Base-by-base conservation (phyloP, 2,113 vertebrate species). In the Syngnathus typhle region DNA sequence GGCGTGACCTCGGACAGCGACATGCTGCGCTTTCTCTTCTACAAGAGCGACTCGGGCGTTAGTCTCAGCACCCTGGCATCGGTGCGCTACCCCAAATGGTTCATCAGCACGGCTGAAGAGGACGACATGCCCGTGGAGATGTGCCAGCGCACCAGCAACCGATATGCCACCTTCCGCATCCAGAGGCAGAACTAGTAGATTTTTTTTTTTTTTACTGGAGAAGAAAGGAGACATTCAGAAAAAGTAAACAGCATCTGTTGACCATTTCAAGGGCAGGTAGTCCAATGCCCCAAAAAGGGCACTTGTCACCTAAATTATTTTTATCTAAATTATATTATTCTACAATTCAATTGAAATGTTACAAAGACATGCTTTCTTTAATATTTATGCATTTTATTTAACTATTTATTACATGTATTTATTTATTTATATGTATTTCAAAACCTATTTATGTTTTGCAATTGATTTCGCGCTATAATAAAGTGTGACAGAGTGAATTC, bases 21-120 rank as follows among this genome's bases (percentile, higher is more conserved):
- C 9, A 41, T 72, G 72, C 11, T 52, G 52, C 72, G 84, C 0
- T 91, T 91, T 37, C 82, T 91, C 51, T 91, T 91, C 83, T 84
- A 86, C 74, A 85, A 79, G 13, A 71, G 39, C 1, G 81, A 80
- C 76, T 70, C 51, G 0, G 87, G 82, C 1, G 0, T 82, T 21
- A 83, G 73, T 73, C 1, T 66, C 54, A 86, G 76, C 83, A 88
- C 81, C 15, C 73, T 91, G 4, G 72, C 71, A 70, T 91, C 89
- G 1, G 87, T 80, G 1, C 51, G 7, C 23, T 81, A 19, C 78
- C 82, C 64, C 0, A 0, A 66, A 62, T 91, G 87, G 87, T 89
- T 79, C 83, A 85, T 91, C 77, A 88, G 88, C 85, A 91, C 88
- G 0, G 78, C 75, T 0, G 21, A 43, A 10, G 16, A 64, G 0